Evolutionary conservation across 2,797 vertebrate genomes (phyloP), one percentile per base, ranked within the genome.

Genomic region (Protonibea diacanthus): DNA sequence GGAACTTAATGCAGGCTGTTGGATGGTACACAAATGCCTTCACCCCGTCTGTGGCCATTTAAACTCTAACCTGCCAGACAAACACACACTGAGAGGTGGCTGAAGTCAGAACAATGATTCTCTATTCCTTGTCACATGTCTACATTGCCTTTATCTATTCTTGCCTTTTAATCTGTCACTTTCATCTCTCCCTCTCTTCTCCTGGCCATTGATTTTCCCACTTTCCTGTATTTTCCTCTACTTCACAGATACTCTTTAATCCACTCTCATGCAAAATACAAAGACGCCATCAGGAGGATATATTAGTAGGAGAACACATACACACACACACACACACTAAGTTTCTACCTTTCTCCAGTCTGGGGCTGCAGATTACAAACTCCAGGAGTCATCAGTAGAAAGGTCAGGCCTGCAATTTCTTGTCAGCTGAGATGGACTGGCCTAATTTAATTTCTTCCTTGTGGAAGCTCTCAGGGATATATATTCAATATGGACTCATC

Each of bases 401-500:
- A 80, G 73, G 80, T 71, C 64, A 70, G 65, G n/a, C 49, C 20
- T 21, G 73, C 45, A 62, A 38, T 80, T 60, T n/a, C n/a, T 60
- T 82, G 53, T 76, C 76, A 76, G 67, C 71, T 64, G 63, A 69
- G 57, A 69, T 38, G 17, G n/a, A 29, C 49, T 55, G 59, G 38
- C 64, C 80, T 73, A 76, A 76, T 76, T 76, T n/a, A n/a, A n/a
- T n/a, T n/a, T n/a, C n/a, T n/a, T n/a, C n/a, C n/a, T n/a, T 47
- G 38, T 52, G 6, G 3, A 52, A n/a, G n/a, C 58, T 85, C 72
- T 65, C 38, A 73, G 72, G 64, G 23, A 73, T 73, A 70, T 42
- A 79, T 69, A 73, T 82, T 85, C 80, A 79, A 71, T 68, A 80
- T 62, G 13, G 52, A 72, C 40, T 64, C 45, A 23, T 72, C 38